Conservation (phyloP, 35 echinoderm and acorn worm genomes). For the Ophioderma brevispina region DNA sequence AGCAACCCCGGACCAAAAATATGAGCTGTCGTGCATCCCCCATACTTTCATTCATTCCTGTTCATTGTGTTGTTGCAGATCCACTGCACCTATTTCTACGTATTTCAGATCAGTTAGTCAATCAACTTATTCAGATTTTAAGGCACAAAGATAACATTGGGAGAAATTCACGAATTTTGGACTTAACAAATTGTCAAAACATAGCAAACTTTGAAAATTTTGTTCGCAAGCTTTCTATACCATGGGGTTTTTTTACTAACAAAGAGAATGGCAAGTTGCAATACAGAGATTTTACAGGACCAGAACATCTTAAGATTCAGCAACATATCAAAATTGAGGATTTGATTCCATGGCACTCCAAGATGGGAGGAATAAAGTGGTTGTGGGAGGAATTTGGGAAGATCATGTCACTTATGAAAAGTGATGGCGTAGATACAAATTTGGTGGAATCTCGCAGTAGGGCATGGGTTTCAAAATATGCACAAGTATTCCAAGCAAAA, state of each 20-base stretch:
- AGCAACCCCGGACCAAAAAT: background rate
- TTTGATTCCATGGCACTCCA: constrained; percentile 38
- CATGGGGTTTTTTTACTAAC: constrained; percentile 22
- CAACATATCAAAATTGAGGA: constrained; percentile 32
- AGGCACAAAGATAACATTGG: constrained; percentile 34
- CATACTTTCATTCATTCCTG: constrained; percentile 20
- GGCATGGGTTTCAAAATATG: constrained; percentile 52
- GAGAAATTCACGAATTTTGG: constrained; percentile 17
- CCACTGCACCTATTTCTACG: constrained; percentile 32
- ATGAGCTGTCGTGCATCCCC: constrained; percentile 13
- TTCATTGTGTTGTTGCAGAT: constrained; percentile 13
- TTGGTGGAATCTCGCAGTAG: constrained; percentile 4
- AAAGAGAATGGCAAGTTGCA: constrained; percentile 21
- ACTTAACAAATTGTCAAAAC: constrained; percentile 26
- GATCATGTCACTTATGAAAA: constrained; percentile 27
- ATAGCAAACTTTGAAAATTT: constrained; percentile 30
- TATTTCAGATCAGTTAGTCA: constrained; percentile 33
- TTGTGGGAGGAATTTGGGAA: constrained; percentile 14
- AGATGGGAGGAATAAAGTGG: constrained; percentile 23
- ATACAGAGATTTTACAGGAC: constrained; percentile 41
- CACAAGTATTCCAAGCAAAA: constrained; percentile 47
- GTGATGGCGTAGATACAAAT: background rate
- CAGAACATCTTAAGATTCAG: constrained; percentile 43
- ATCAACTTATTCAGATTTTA: constrained; percentile 24
- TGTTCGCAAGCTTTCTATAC: constrained; percentile 15